Base-by-base conservation (phyloP, 2,113 vertebrate species). In the Tachuris rubrigastra region DNA sequence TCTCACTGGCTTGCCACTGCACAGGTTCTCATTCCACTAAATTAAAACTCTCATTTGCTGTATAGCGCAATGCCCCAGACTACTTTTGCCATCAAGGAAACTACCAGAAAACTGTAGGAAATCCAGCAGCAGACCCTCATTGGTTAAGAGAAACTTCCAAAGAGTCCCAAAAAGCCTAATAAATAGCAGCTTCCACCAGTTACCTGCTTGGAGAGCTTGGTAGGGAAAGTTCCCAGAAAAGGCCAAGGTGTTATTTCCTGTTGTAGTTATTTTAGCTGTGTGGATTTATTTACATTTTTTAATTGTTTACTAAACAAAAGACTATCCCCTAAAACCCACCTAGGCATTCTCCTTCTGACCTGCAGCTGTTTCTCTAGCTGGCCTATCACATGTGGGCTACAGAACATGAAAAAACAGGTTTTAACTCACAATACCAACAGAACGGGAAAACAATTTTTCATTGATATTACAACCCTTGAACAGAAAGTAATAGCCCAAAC, bases 11-110 rank as follows among this genome's bases (percentile, higher is more conserved):
- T 47, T 79, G 17, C 6, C 6, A n/a, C 25, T 59, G 20, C 17
- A 60, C 8, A 31, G 3, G 8, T 72, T 93, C 31, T 33, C 3
- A 18, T 59, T 75, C 18, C 19, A 60, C 31, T 76, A 37, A 42
- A 2, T 47, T 47, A 41, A 76, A 73, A 13, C 6, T 50, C 2
- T 49, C 56, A 67, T 58, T 80, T 58, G 6, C 20, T n/a, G 22
- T 31, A 12, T 9, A 66, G 24, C 72, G n/a, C 1, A 1, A 46
- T 46, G 14, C 1, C 33, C 10, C 0, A 1, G 7, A 15, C 17
- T 65, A 52, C 17, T 35, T 60, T 21, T 6, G 44, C 2, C 18
- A 28, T 30, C 22, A 79, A 59, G 12, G 9, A 62, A 86, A 55
- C 14, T 50, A 31, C 3, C 28, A 73, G 20, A 33, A 68, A 28